These are phyloP conservation scores for Cromileptes altivelis DNA, from an alignment of 2,113 vertebrate species.

Conservation along the genomic window DNA sequence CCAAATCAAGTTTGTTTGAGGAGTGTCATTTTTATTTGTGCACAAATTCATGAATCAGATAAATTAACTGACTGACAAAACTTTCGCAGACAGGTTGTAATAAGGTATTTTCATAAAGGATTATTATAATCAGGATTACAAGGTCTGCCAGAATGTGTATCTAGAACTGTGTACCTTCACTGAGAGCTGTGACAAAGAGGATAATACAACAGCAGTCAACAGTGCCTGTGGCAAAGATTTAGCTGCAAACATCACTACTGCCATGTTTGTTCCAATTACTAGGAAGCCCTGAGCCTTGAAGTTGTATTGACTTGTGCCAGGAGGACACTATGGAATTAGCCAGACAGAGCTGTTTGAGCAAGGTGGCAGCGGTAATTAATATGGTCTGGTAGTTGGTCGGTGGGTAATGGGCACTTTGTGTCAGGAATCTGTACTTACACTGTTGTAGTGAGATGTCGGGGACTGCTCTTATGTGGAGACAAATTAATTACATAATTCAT, in stretches of 20 bases:
- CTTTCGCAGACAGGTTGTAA: constrained; percentile 44
- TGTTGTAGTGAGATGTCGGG: constrained; percentile 14
- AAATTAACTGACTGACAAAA: constrained; percentile 43
- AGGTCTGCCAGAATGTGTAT: constrained; percentile 52
- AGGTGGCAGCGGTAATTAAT: constrained; percentile 73
- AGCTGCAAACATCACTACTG: constrained; percentile 74
- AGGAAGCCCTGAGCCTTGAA: constrained; percentile 89
- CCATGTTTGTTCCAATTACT: constrained; percentile 92
- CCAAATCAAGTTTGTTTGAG: background rate
- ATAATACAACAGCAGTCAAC: constrained; percentile 69
- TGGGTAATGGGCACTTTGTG: constrained; percentile 57
- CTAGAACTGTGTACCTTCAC: constrained; percentile 57
- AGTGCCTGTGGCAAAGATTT: constrained; percentile 74
- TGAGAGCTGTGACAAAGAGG: constrained; percentile 69
- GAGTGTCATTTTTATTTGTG: constrained; percentile 13
- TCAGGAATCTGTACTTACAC: constrained; percentile 40
- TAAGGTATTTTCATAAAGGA: constrained; percentile 56
- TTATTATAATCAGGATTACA: constrained; percentile 67
- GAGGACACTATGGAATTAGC: constrained; percentile 69
- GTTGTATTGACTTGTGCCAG: constrained; percentile 88
- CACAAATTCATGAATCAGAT: constrained; percentile 23
- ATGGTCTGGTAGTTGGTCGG: constrained; percentile 53
- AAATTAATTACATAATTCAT: constrained; percentile 50
- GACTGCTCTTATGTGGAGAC: constrained; percentile 9
- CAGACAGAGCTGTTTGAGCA: constrained; percentile 68